Base-by-base conservation (phyloP, 2,113 vertebrate species). In the Seriola dumerili region DNA sequence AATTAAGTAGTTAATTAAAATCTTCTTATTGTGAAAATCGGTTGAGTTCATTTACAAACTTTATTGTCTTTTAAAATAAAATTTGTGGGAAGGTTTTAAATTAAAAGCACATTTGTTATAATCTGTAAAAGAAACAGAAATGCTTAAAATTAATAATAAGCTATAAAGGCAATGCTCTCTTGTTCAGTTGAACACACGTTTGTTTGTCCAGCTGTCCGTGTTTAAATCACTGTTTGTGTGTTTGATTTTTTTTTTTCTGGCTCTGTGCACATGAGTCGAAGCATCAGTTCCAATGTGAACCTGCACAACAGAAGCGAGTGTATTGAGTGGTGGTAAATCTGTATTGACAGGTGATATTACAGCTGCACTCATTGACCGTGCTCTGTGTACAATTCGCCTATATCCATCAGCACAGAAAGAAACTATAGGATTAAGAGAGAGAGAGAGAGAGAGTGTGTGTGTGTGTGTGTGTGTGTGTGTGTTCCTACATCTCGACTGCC, bases 391-490 rank as follows among this genome's bases (percentile, higher is more conserved):
- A 66, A 64, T 42, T 54, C 4, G 1, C 40, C 59, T 68, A 81
- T 57, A 86, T 82, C 74, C 42, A 87, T 64, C 57, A 77, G 76
- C 64, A 81, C 25, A 78, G 32, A 76, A 44, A 78, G 57, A 68
- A 48, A 38, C 34, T 34, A 72, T 77, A 83, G 87, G 91, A 89
- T 90, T 92, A 87, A 68, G 78, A 5, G 74, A 62, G 74, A 23
- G 78, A 36, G 50, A 68, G 78, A 4, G 74, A 55, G 74, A 19
- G 78, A 36, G 50, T 71, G 48, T 44, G 77, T 84, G 80, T 80
- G 69, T 63, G 62, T 67, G 59, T 82, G 72, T n/a, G 77, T 46
- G 34, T 54, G 54, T 75, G 63, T 86, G 69, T 58, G 62, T 79
- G 54, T 65, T 10, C 21, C 17, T 67, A 12, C 2, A 76, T 52